phyloP scores from a whole-genome alignment of 2,888 invertebrate genomes.

The Steinernema carpocapsae region DNA sequence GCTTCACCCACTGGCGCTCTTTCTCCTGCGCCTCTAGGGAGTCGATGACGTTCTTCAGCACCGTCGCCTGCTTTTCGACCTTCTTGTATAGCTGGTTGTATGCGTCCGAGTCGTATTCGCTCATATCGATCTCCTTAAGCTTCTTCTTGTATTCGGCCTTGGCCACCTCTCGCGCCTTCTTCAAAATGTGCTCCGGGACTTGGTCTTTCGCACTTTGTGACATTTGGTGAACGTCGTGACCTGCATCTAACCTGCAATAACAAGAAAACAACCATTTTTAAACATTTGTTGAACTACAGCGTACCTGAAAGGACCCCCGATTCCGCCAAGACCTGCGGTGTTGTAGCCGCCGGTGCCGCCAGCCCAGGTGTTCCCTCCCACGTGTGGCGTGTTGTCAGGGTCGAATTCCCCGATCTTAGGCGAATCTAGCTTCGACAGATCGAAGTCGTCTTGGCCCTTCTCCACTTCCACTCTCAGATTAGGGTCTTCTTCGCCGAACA shows the following conservation, averaged over 20 bases:
- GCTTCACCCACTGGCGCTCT: slow-evolving; percentile 82
- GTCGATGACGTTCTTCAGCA: slow-evolving; percentile 82
- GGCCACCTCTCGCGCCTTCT: slow-evolving; percentile 91
- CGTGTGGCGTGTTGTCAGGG: slow-evolving; percentile 78
- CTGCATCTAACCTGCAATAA: slow-evolving; percentile 84
- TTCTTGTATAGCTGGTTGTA: slow-evolving; percentile 83
- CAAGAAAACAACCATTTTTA: no score
- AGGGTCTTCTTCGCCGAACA: slow-evolving; percentile 48
- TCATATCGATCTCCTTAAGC: slow-evolving; percentile 85
- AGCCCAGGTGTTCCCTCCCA: slow-evolving; percentile 95
- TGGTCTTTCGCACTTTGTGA: slow-evolving; percentile 87
- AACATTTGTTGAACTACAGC: no score
- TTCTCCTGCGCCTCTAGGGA: slow-evolving; percentile 85
- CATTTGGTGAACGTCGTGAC: slow-evolving; percentile 87
- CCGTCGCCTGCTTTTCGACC: slow-evolving; percentile 78
- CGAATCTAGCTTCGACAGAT: slow-evolving; percentile 73
- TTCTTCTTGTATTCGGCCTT: slow-evolving; percentile 73
- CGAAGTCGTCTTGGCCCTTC: slow-evolving; percentile 50
- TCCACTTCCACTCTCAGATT: slow-evolving; percentile 56
- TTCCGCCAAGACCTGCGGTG: slow-evolving; percentile 92
- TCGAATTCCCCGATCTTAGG: slow-evolving; percentile 87
- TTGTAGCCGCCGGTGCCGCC: slow-evolving; percentile 80
- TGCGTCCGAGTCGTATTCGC: slow-evolving; percentile 85
- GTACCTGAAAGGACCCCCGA: slow-evolving; percentile 85
- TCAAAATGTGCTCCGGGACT: slow-evolving; percentile 82